A percentile compares a stretch with the other conserved stretches of the same genome.
Evolutionary conservation across 2,888 invertebrate species (phyloP).

Genomic region (Pristionchus exspectatus): DNA sequence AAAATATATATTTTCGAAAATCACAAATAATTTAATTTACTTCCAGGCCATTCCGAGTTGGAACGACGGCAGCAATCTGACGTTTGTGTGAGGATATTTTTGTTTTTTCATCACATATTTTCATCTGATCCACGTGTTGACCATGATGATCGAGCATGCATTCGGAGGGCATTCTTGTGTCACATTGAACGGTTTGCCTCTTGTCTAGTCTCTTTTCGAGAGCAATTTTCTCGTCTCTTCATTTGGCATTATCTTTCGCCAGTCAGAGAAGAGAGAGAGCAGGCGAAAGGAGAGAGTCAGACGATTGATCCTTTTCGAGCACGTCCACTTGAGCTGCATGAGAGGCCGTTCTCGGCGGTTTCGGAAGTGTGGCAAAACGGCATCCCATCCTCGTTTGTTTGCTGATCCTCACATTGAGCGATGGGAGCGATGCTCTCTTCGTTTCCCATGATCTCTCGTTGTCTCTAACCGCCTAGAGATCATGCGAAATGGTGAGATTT

Average conservation of each 20-base stretch:
- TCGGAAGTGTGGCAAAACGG: slow-evolving; percentile 27
- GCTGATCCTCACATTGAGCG: background rate
- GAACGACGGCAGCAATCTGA: slow-evolving; percentile 36
- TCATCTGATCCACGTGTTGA: background rate
- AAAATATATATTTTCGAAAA: background rate
- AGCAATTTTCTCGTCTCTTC: no score
- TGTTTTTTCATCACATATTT: background rate
- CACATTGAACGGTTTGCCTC: background rate
- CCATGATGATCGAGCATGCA: background rate
- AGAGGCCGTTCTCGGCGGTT: background rate
- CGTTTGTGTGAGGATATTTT: slow-evolving; percentile 49
- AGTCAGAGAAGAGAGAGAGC: no score
- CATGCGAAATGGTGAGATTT: background rate
- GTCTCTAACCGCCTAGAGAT: background rate
- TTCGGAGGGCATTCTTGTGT: background rate
- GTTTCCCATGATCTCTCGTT: background rate
- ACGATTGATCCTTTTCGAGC: background rate
- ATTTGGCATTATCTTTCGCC: no score
- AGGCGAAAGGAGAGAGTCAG: no score
- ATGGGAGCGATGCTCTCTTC: background rate
- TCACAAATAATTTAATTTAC: background rate
- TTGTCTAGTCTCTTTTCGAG: background rate
- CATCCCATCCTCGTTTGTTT: slow-evolving; percentile 12
- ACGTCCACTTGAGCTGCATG: background rate
- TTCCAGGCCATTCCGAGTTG: slow-evolving; percentile 24